Evolutionary conservation across 2,113 vertebrate species (phyloP), one percentile per base, ranked within the genome.

Genomic region (Gila orcuttii): DNA sequence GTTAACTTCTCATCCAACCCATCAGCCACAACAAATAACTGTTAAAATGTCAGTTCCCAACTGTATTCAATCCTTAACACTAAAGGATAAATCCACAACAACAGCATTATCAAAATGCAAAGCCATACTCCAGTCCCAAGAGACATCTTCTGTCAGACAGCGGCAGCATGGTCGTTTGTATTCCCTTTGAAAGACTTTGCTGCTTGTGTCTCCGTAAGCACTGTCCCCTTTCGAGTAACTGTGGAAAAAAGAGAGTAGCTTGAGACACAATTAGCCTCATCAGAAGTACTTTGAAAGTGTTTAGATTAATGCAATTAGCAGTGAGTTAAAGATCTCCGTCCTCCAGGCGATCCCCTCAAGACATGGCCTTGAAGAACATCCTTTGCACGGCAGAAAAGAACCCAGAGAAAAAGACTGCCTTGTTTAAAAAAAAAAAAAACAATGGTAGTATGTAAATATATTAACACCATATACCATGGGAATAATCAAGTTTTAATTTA

Each of bases 401-500:
- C 47, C 52, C 15, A 12, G 17, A n/a, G 88, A 88, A 89, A 91
- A 91, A 66, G 86, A 80, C 82, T 79, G 45, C 66, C 71, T 74
- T 90, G 90, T 92, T 94, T 94, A 90, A 92, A 91, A 93, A 90
- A 21, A 92, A 93, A n/a, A n/a, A n/a, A n/a, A n/a, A 28, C 28
- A 95, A 93, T 88, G 90, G 83, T 82, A 86, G 87, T 87, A 90
- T 91, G 93, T 90, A 91, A 91, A 93, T 92, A 83, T 81, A 89
- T 88, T 90, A 93, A 89, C 90, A 85, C 83, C 57, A 33, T 66
- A 82, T 75, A 83, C 90, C 92, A 76, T 15, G 93, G 94, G 93
- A 94, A 93, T 94, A 94, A 95, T 95, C 93, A 94, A 90, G 90
- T 89, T 92, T 93, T 93, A 95, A 95, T 95, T 94, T 86, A 86